phyloP scores from a whole-genome alignment of 2,113 vertebrate genomes.

The Choloepus hoffmanni region DNA sequence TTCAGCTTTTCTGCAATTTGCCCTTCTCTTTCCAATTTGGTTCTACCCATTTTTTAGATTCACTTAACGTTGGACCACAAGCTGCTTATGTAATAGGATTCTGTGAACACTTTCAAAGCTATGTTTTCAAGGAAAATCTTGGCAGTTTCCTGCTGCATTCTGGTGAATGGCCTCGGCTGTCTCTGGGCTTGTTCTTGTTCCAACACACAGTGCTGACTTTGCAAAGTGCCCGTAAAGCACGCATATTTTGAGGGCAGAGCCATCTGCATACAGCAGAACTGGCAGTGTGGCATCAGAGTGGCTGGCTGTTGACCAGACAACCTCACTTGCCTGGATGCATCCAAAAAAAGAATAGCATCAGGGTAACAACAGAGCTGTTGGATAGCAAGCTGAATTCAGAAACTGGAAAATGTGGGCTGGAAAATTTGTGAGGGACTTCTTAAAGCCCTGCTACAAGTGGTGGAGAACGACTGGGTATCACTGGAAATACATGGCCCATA shows the following conservation, averaged over 20 bases:
- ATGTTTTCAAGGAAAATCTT: neutral
- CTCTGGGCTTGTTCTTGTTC: neutral
- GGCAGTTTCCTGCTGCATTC: neutral
- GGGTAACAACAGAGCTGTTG: neutral
- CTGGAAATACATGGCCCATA: neutral
- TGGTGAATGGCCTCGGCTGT: neutral
- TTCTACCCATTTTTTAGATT: neutral
- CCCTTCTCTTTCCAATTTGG: neutral
- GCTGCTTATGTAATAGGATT: neutral
- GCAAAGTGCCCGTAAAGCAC: neutral
- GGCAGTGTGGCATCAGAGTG: neutral
- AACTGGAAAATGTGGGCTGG: neutral
- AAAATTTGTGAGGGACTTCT: neutral
- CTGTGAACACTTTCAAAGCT: neutral
- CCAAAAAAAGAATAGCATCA: neutral
- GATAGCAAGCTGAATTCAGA: slow-evolving; percentile 19
- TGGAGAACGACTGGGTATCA: neutral
- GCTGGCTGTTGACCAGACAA: neutral
- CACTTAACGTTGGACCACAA: neutral
- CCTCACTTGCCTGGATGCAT: neutral
- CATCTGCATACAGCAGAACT: neutral
- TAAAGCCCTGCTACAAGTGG: neutral
- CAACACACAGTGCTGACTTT: neutral
- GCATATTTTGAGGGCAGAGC: neutral
- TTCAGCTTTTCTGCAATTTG: neutral